Conservation (phyloP, 2,888 invertebrate species). For the Mystacides longicornis region DNA sequence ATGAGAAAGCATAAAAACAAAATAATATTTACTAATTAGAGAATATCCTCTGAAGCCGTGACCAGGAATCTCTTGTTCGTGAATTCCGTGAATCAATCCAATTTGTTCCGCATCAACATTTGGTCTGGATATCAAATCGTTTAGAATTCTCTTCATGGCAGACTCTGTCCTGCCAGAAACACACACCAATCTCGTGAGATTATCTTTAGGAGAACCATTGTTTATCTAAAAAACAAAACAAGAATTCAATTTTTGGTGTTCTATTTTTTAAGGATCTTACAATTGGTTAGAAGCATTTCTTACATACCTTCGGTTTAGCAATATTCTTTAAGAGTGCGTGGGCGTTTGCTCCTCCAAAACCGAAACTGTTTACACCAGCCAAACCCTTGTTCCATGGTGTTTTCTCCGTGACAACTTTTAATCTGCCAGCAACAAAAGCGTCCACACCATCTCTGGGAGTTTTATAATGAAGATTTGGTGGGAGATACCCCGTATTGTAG, state of each 20-base stretch:
- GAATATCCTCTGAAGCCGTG: slow-evolving; percentile 73
- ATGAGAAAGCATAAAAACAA: slow-evolving; percentile 12
- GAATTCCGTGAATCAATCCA: slow-evolving; percentile 53
- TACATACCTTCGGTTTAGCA: slow-evolving; percentile 50
- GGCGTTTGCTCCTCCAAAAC: slow-evolving; percentile 87
- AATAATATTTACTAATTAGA: slow-evolving; percentile 41
- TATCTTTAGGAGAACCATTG: slow-evolving; percentile 54
- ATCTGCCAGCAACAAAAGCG: slow-evolving; percentile 53
- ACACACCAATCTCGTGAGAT: slow-evolving; percentile 64
- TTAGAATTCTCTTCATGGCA: slow-evolving; percentile 57
- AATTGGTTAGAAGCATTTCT: neutral
- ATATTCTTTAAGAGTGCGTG: slow-evolving; percentile 60
- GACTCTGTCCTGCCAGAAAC: slow-evolving; percentile 76
- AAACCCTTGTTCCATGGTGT: slow-evolving; percentile 65
- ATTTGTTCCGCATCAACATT: slow-evolving; percentile 56
- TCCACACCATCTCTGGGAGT: slow-evolving; percentile 54
- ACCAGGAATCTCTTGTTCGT: slow-evolving; percentile 50
- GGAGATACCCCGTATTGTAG: slow-evolving; percentile 71
- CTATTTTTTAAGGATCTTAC: too few species aligned
- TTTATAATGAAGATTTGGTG: slow-evolving; percentile 79
- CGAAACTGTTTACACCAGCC: slow-evolving; percentile 84
- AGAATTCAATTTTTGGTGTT: neutral
- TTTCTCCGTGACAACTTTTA: slow-evolving; percentile 66
- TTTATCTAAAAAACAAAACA: slow-evolving; percentile 40
- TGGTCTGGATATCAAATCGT: slow-evolving; percentile 53